Percentiles rank a stretch among this genome's conserved stretches.
phyloP scores from a whole-genome alignment of 1,140 invertebrate species.

The Drosophila erecta region DNA sequence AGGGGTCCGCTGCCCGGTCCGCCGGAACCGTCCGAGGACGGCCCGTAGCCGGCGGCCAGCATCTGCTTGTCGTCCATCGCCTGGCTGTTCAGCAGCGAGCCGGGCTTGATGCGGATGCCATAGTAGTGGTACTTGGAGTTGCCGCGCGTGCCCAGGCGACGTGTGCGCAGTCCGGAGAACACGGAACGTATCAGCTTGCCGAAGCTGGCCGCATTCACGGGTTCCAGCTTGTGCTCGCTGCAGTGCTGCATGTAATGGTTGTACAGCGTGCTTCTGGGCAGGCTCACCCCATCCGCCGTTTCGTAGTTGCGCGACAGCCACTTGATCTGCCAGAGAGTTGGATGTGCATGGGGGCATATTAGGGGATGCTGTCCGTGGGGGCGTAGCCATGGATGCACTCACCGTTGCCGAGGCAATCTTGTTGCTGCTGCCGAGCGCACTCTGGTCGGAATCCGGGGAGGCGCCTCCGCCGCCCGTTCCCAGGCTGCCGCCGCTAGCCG shows the following conservation, averaged over 20 bases:
- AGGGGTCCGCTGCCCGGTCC: conserved; percentile 38
- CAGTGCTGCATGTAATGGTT: conserved; percentile 98
- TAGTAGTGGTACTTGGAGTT: conserved; percentile 99
- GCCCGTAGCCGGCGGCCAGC: conserved; percentile 51
- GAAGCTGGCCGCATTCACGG: conserved; percentile 99
- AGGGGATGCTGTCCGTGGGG: conserved; percentile 11
- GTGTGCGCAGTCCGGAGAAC: conserved; percentile 96
- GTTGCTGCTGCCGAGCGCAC: conserved; percentile 91
- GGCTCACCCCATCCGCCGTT: conserved; percentile 97
- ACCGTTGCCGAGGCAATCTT: conserved; percentile 95
- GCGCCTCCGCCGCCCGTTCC: conserved; percentile 84
- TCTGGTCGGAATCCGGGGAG: conserved; percentile 86
- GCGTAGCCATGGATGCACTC: conserved; percentile 85
- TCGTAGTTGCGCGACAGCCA: conserved; percentile 99
- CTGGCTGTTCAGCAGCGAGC: conserved; percentile 89
- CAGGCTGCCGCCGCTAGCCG: conserved; percentile 85
- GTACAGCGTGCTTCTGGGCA: conserved; percentile 98
- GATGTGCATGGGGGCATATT: neutral
- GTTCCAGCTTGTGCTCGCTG: conserved; percentile 96
- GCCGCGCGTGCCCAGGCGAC: conserved; percentile 97
- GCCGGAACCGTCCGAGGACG: conserved; percentile 15
- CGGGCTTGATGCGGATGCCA: conserved; percentile 98
- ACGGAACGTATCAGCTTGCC: conserved; percentile 99
- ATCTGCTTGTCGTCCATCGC: conserved; percentile 84
- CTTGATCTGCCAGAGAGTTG: conserved; percentile 90